A percentile compares a stretch with the other conserved stretches of the same genome.
These are phyloP conservation scores for Agonopterix alstromeriana DNA, from an alignment of 2,888 invertebrate species.

Conservation along the genomic window DNA sequence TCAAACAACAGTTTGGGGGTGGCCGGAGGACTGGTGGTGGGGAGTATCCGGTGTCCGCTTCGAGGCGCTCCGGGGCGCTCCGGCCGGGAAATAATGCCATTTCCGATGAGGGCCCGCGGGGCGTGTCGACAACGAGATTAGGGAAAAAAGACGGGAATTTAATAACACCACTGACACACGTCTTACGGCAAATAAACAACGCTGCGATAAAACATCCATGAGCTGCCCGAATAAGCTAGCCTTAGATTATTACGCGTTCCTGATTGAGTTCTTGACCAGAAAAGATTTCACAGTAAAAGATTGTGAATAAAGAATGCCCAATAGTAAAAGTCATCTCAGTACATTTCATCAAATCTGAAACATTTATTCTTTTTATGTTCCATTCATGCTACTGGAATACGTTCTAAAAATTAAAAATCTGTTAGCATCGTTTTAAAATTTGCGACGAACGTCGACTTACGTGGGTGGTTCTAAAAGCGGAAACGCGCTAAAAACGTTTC, in stretches of 20 bases:
- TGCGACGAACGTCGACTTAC: slow-evolving; percentile 15
- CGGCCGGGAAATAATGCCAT: slow-evolving; percentile 62
- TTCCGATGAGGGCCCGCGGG: slow-evolving; percentile 67
- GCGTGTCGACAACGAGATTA: slow-evolving; percentile 59
- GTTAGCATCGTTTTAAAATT: slow-evolving; percentile 21
- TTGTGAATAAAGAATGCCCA: no score
- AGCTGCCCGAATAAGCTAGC: no score
- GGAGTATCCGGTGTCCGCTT: slow-evolving; percentile 59
- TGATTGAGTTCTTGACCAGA: no score
- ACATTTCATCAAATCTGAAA: no score
- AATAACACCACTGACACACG: slow-evolving; percentile 59
- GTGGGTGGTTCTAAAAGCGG: slow-evolving; percentile 42
- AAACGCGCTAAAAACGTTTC: slow-evolving; percentile 63
- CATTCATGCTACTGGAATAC: no score
- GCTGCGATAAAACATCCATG: background rate
- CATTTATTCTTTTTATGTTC: no score
- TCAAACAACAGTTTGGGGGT: slow-evolving; percentile 39
- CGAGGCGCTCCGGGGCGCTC: slow-evolving; percentile 31
- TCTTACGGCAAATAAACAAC: slow-evolving; percentile 39
- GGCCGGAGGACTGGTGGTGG: slow-evolving; percentile 20
- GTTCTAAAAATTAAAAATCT: slow-evolving; percentile 4
- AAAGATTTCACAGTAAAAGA: no score
- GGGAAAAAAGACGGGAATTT: slow-evolving; percentile 61
- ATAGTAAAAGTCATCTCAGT: no score
- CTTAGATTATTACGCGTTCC: no score